phyloP scores from a whole-genome alignment of 2,113 vertebrate genomes.

The Pandion haliaetus region DNA sequence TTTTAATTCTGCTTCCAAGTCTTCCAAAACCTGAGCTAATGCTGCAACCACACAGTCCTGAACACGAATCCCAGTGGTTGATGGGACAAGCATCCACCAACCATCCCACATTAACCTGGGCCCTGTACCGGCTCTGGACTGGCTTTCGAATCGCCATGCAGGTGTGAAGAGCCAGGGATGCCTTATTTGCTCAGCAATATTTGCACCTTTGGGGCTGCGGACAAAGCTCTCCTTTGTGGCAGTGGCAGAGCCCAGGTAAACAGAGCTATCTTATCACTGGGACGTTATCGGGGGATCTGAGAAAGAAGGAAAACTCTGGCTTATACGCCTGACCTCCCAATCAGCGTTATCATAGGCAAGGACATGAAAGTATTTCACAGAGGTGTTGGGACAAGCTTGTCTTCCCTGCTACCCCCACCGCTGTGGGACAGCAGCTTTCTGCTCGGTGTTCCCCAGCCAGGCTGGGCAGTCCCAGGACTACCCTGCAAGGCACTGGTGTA shows the following conservation, averaged over 20 bases:
- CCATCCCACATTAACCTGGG: background rate
- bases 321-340: constrained; percentile 15
- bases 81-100: background rate
- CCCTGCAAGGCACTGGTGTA: background rate
- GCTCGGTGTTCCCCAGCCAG: background rate
- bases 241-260: background rate
- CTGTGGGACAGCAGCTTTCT: background rate
- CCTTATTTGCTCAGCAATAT: constrained; percentile 6
- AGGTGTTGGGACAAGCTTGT: background rate
- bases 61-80: rapidly evolving
- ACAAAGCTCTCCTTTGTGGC: constrained; percentile 15
- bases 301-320: background rate
- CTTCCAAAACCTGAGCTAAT: background rate
- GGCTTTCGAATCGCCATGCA: background rate
- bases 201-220: background rate
- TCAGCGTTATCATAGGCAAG: background rate
- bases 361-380: background rate
- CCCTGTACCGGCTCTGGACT: rapidly evolving
- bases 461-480: background rate
- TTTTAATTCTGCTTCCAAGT: background rate
- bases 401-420: background rate
- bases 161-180: constrained; percentile 7
- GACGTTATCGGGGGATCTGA: background rate
- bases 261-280: background rate
- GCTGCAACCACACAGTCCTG: background rate